These are phyloP conservation scores for Eulithis testata DNA, from an alignment of 2,888 invertebrate species.

Conservation along the genomic window DNA sequence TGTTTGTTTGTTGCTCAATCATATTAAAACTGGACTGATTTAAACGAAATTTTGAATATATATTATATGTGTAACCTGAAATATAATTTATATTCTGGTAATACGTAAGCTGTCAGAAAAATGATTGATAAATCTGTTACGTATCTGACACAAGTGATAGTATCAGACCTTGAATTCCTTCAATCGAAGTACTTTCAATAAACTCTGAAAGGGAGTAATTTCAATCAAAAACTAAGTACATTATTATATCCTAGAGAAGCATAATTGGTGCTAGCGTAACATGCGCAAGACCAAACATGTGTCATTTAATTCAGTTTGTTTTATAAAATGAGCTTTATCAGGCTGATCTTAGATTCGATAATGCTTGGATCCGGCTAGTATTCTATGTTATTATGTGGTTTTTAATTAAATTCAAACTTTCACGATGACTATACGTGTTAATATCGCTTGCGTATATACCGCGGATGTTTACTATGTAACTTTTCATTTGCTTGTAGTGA, in stretches of 20 bases:
- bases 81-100: too few relatives aligned
- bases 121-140: too few relatives aligned
- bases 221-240: not conserved
- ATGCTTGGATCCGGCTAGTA: not conserved
- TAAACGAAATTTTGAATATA: too few relatives aligned
- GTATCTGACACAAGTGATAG: too few relatives aligned
- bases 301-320: not conserved
- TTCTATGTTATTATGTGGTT: not conserved
- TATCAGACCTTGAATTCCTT: too few relatives aligned
- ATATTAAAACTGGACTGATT: too few relatives aligned
- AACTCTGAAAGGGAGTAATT: too few relatives aligned
- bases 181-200: too few relatives aligned
- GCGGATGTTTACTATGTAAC: not conserved
- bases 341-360: not conserved
- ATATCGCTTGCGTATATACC: not conserved
- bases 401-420: not conserved
- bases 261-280: not conserved
- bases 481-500: not conserved
- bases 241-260: not conserved
- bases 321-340: slow-evolving; percentile 5
- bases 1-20: too few relatives aligned
- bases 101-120: too few relatives aligned
- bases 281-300: not conserved
- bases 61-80: too few relatives aligned
- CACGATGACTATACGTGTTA: not conserved